phyloP scores from a whole-genome alignment of 2,888 invertebrate genomes.

The Limnephilus rhombicus region DNA sequence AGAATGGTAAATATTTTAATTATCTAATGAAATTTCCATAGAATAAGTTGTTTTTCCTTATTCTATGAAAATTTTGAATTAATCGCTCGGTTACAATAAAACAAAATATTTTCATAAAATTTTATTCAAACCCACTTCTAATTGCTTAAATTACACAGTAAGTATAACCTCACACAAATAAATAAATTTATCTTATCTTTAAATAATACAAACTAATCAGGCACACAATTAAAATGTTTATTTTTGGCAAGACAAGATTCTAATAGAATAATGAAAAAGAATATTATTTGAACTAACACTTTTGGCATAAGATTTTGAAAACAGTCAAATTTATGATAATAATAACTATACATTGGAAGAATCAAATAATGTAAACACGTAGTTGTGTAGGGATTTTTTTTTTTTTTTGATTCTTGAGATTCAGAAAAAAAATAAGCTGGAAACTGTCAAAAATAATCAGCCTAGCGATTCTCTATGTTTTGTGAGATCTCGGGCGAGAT shows the following conservation, averaged over 20 bases:
- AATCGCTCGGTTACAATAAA: not conserved
- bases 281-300: constrained; percentile 43
- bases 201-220: constrained; percentile 50
- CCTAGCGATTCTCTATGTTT: no score
- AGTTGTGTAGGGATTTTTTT: no score
- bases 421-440: no score
- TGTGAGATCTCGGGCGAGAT: no score
- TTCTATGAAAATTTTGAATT: no score
- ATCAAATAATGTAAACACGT: not conserved
- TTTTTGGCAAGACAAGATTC: constrained; percentile 50
- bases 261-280: constrained; percentile 32
- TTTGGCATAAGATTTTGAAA: constrained; percentile 57
- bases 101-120: constrained; percentile 35
- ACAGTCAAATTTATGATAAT: constrained; percentile 19
- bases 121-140: constrained; percentile 48
- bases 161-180: constrained; percentile 41
- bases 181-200: constrained; percentile 39
- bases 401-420: not conserved
- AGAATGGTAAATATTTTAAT: no score
- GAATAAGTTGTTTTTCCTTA: no score
- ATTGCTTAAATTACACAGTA: constrained; percentile 40
- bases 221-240: constrained; percentile 48
- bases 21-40: no score
- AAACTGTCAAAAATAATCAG: no score
- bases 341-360: constrained; percentile 6